Evolutionary conservation across 2,113 vertebrate species (phyloP).

Genomic region (Crotophaga sulcirostris): DNA sequence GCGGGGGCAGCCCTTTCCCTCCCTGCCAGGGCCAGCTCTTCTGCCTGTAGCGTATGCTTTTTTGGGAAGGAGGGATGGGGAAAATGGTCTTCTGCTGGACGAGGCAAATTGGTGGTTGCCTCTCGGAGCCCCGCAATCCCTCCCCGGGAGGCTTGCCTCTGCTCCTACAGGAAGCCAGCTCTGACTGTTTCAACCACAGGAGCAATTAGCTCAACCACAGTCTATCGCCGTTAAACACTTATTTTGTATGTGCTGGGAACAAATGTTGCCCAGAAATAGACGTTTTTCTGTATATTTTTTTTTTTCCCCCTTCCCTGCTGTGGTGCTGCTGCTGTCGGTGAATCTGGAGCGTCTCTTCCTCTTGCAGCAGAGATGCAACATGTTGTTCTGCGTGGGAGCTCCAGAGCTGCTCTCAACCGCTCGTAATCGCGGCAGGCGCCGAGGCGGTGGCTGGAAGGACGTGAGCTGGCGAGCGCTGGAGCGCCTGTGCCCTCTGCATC

Average conservation of each 20-base stretch:
- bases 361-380: slow-evolving; percentile 2
- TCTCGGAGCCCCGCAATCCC: accelerated
- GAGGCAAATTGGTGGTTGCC: neutral
- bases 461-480: neutral
- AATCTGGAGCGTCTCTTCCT: neutral
- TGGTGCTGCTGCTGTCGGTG: neutral
- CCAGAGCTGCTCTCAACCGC: neutral
- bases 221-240: neutral
- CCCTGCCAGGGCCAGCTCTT: neutral
- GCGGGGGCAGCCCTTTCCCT: neutral
- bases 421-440: neutral
- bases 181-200: neutral
- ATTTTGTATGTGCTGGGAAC: neutral
- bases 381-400: slow-evolving; percentile 34
- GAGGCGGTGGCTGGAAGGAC: slow-evolving; percentile 24
- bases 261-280: neutral
- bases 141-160: neutral
- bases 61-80: neutral
- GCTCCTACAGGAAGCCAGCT: neutral
- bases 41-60: neutral
- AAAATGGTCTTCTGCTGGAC: neutral
- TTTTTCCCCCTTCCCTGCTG: accelerated
- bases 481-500: neutral
- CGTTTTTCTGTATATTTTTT: neutral
- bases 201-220: neutral